phyloP scores from a whole-genome alignment of 1,140 invertebrate genomes.

The Euglossa dilemma region DNA sequence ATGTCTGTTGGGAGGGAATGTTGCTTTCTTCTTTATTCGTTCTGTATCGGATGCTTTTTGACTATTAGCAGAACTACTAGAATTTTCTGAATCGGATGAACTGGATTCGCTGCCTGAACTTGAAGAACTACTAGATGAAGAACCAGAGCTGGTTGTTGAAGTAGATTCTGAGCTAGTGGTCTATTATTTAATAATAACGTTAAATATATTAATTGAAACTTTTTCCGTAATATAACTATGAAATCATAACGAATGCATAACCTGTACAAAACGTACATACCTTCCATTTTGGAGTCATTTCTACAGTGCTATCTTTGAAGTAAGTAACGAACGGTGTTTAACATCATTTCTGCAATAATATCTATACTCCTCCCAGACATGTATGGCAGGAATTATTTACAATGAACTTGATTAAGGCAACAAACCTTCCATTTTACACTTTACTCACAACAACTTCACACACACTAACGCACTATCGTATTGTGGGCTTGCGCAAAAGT shows the following conservation, averaged over 20 bases:
- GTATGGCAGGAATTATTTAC: neutral
- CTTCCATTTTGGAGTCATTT: conserved; percentile 81
- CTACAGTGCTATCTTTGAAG: conserved; percentile 63
- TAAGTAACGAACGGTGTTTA: conserved; percentile 7
- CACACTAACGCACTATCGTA: neutral
- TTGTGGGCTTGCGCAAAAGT: neutral
- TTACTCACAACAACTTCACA: neutral
- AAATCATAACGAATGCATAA: conserved; percentile 16
- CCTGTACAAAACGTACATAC: conserved; percentile 63
- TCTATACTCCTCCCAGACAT: conserved; percentile 1
- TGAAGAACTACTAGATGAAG: conserved; percentile 84
- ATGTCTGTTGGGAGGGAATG: conserved; percentile 76
- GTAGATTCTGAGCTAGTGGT: conserved; percentile 86
- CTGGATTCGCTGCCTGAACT: conserved; percentile 87
- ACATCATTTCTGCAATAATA: conserved; percentile 45
- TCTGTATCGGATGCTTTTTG: conserved; percentile 80
- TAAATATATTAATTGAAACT: neutral
- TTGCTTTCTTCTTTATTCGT: conserved; percentile 82
- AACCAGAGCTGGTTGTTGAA: conserved; percentile 86
- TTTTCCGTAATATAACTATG: neutral
- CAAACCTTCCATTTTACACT: neutral
- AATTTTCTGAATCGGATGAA: conserved; percentile 88
- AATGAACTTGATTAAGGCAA: neutral
- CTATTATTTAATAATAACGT: conserved; percentile 57
- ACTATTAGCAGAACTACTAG: conserved; percentile 83